These are phyloP conservation scores for Lymantria dispar DNA, from an alignment of 2,888 invertebrate genomes.

Conservation along the genomic window DNA sequence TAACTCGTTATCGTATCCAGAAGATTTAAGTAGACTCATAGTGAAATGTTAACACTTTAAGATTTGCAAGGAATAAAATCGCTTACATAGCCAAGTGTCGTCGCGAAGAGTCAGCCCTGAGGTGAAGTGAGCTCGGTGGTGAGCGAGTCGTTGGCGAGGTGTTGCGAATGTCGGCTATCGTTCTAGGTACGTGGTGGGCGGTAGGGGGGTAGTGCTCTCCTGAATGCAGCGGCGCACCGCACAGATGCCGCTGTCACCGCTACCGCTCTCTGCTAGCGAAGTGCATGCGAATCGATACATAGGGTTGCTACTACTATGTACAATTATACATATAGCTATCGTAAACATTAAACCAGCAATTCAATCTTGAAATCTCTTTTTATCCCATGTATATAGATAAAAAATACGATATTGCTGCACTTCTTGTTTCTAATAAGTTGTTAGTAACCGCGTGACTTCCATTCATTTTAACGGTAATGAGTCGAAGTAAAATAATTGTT, in stretches of 20 bases:
- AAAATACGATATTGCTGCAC: too few species aligned
- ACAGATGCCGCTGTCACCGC: constrained; percentile 52
- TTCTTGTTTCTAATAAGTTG: too few species aligned
- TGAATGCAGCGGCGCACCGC: constrained; percentile 68
- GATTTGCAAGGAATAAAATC: background rate
- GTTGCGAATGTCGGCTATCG: constrained; percentile 77
- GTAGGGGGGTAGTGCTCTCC: constrained; percentile 47
- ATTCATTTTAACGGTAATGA: too few species aligned
- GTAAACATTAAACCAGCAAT: constrained; percentile 21
- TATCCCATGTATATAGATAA: too few species aligned
- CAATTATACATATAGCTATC: constrained; percentile 62
- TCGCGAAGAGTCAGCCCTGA: constrained; percentile 49
- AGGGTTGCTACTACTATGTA: constrained; percentile 17
- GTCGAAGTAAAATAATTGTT: too few species aligned
- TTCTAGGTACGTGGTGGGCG: constrained; percentile 34
- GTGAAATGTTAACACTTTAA: background rate
- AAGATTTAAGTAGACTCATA: too few species aligned
- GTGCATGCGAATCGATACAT: constrained; percentile 76
- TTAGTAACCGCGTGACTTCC: too few species aligned
- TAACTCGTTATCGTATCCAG: too few species aligned
- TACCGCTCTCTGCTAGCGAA: constrained; percentile 35
- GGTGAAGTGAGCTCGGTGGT: constrained; percentile 60
- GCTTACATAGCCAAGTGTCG: background rate
- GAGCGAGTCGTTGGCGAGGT: constrained; percentile 75
- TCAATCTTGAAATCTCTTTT: too few species aligned